Conservation (phyloP, 2,888 invertebrate genomes). For the Drosophila atripex region DNA sequence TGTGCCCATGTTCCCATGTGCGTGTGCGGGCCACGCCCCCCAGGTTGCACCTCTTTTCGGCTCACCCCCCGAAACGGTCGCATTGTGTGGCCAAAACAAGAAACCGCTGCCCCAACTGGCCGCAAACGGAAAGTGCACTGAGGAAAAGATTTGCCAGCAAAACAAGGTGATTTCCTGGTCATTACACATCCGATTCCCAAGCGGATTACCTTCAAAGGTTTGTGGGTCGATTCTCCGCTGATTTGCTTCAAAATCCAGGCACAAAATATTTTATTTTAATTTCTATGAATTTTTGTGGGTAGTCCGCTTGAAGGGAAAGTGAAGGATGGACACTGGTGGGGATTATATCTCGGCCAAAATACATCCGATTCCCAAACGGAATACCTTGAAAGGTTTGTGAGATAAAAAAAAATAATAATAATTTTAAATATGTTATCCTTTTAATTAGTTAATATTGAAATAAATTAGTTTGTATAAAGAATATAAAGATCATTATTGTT, state of each 20-base stretch:
- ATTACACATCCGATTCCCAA: neutral
- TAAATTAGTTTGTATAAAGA: no score
- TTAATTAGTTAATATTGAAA: no score
- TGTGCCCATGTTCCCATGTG: no score
- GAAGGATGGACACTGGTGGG: neutral
- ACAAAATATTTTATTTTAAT: neutral
- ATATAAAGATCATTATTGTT: neutral
- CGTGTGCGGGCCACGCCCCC: conserved; percentile 1
- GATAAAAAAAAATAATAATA: no score
- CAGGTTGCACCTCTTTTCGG: neutral
- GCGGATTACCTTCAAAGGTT: neutral
- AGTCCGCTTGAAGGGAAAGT: neutral
- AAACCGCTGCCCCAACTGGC: conserved; percentile 52
- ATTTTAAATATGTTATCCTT: no score
- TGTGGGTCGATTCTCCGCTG: neutral
- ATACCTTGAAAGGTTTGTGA: neutral
- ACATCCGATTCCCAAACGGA: neutral
- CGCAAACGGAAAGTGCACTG: neutral
- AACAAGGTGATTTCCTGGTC: neutral
- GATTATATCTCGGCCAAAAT: neutral
- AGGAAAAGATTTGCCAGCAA: neutral
- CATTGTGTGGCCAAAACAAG: conserved; percentile 69
- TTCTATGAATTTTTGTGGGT: neutral
- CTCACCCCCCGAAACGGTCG: conserved; percentile 46
- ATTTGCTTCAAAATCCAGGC: neutral